Conservation (phyloP, 2,888 invertebrate genomes). For the Linnaemya vulpina region DNA sequence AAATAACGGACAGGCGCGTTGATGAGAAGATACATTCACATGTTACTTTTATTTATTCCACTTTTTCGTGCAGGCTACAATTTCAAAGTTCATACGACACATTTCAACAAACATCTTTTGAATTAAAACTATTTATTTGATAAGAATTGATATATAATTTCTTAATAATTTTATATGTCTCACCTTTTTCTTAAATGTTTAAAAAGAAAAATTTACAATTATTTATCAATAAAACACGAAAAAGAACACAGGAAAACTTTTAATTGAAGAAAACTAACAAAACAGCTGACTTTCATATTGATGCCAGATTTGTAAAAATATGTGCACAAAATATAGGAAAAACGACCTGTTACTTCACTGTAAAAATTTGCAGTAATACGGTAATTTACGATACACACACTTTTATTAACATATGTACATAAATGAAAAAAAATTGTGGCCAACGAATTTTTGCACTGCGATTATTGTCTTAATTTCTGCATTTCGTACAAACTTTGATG, state of each 20-base stretch:
- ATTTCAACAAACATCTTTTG: neutral
- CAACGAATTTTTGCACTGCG: slow-evolving; percentile 4
- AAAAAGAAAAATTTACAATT: neutral
- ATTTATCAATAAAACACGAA: slow-evolving; percentile 2
- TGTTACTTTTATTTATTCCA: slow-evolving; percentile 16
- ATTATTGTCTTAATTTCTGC: neutral
- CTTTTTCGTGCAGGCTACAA: slow-evolving; percentile 45
- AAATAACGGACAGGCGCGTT: slow-evolving; percentile 61
- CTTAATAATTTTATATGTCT: slow-evolving; percentile 9
- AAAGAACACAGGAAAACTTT: slow-evolving; percentile 17
- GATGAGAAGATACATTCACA: neutral
- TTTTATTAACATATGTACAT: neutral
- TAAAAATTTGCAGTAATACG: neutral
- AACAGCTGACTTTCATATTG: slow-evolving; percentile 52
- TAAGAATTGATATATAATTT: neutral
- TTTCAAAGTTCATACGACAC: slow-evolving; percentile 60
- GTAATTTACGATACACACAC: neutral
- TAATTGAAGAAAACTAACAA: neutral
- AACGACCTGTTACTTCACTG: slow-evolving; percentile 64
- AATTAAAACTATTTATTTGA: slow-evolving; percentile 1
- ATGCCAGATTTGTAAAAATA: slow-evolving; percentile 1
- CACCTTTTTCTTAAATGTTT: slow-evolving; percentile 8
- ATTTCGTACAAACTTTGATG: slow-evolving; percentile 8
- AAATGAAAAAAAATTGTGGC: slow-evolving; percentile 17
- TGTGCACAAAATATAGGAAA: neutral